Conservation (phyloP, 2,797 vertebrate genomes). For the Salmo trutta region DNA sequence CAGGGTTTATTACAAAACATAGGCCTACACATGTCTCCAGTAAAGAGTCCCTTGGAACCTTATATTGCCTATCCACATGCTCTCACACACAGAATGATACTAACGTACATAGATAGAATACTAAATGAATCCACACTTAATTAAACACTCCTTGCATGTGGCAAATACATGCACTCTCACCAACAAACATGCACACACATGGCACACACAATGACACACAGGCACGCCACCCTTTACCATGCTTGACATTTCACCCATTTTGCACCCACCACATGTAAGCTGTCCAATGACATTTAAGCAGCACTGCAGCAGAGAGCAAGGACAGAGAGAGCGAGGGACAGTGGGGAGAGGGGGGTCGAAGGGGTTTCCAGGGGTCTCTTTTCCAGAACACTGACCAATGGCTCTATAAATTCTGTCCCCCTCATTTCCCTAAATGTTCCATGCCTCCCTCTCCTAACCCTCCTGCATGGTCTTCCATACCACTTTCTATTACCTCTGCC, state of each 20-base stretch:
- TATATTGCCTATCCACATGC: neutral
- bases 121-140: neutral
- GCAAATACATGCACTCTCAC: conserved; percentile 5
- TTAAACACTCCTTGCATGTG: neutral
- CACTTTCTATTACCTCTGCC: neutral
- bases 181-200: conserved; percentile 6
- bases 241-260: conserved; percentile 72
- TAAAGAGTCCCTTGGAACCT: neutral
- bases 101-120: neutral
- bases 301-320: conserved; percentile 6
- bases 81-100: neutral
- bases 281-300: conserved; percentile 72
- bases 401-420: neutral
- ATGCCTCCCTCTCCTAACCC: neutral
- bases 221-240: conserved; percentile 51
- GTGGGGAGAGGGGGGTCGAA: conserved; percentile 4
- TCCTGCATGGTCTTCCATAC: neutral
- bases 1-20: conserved; percentile 46
- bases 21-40: conserved; percentile 9
- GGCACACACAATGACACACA: conserved; percentile 11
- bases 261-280: conserved; percentile 62
- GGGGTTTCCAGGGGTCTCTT: conserved; percentile 19
- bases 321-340: conserved; percentile 10
- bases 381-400: conserved; percentile 20
- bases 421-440: neutral